Conservation (phyloP, 2,888 invertebrate species). For the Azorinus chamasolen region DNA sequence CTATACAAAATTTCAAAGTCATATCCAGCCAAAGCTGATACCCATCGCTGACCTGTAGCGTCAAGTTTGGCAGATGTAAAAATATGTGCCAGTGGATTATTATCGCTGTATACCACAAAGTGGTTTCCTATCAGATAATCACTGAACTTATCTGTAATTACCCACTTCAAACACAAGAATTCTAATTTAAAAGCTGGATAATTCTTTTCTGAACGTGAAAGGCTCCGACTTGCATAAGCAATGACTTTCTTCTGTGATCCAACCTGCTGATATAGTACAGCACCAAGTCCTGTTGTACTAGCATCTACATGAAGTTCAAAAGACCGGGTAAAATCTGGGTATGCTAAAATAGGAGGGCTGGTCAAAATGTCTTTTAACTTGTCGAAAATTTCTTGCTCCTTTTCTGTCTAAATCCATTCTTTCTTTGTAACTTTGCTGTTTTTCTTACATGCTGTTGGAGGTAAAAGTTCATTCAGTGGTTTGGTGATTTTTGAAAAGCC, state of each 20-base stretch:
- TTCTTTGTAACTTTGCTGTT: neutral
- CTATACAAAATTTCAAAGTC: neutral
- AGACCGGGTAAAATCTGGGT: conserved; percentile 16
- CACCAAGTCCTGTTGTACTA: conserved; percentile 10
- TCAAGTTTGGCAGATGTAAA: neutral
- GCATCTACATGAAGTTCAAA: conserved; percentile 41
- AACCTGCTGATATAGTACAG: conserved; percentile 36
- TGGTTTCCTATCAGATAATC: neutral
- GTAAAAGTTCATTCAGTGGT: conserved; percentile 3
- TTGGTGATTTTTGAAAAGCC: conserved; percentile 9
- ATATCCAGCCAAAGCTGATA: neutral
- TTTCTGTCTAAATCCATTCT: conserved; percentile 30
- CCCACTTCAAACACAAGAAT: conserved; percentile 50
- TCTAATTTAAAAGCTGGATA: conserved; percentile 28
- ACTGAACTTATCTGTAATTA: conserved; percentile 40
- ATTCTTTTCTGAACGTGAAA: conserved; percentile 27
- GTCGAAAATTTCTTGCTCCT: conserved; percentile 18
- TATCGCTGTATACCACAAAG: conserved; percentile 16
- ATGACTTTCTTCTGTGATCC: conserved; percentile 23
- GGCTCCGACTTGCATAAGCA: conserved; percentile 26
- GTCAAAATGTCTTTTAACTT: conserved; percentile 14
- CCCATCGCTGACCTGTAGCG: neutral
- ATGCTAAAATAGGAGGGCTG: conserved; percentile 20
- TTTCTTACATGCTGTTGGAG: conserved; percentile 14
- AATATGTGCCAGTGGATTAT: conserved; percentile 34